Evolutionary conservation across 2,113 vertebrate genomes (phyloP).

Genomic region (Thunnus thynnus): DNA sequence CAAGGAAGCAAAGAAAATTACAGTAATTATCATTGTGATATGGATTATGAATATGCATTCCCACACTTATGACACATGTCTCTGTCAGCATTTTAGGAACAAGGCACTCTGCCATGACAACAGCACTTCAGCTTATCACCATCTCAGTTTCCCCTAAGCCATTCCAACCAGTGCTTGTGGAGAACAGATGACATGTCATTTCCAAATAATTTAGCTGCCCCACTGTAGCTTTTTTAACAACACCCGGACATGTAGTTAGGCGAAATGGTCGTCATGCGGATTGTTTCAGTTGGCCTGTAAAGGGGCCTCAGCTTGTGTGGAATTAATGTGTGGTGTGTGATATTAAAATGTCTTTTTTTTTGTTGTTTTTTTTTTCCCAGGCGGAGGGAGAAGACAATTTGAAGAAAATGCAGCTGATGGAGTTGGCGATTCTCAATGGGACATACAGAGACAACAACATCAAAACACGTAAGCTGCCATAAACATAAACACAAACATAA

Average conservation of each 20-base stretch:
- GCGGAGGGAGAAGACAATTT: conserved; percentile 89
- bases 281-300: conserved; percentile 32
- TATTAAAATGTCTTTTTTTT: not conserved
- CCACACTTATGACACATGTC: conserved; percentile 64
- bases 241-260: conserved; percentile 9
- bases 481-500: not conserved
- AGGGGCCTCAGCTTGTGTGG: conserved; percentile 7
- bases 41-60: conserved; percentile 81
- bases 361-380: conserved; percentile 58
- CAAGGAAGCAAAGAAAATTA: conserved; percentile 80
- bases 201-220: conserved; percentile 38
- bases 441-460: conserved; percentile 90
- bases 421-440: conserved; percentile 89
- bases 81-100: conserved; percentile 72
- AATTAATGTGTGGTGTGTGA: conserved; percentile 2
- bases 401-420: conserved; percentile 91
- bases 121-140: conserved; percentile 62
- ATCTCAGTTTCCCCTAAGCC: conserved; percentile 46
- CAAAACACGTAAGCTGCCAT: conserved; percentile 84
- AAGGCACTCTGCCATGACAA: conserved; percentile 68
- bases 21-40: conserved; percentile 80
- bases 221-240: conserved; percentile 10
- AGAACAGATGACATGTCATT: conserved; percentile 46
- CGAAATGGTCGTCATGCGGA: conserved; percentile 36
- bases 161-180: conserved; percentile 27